Conservation (phyloP, 2,888 invertebrate species). For the Stramonita haemastoma region DNA sequence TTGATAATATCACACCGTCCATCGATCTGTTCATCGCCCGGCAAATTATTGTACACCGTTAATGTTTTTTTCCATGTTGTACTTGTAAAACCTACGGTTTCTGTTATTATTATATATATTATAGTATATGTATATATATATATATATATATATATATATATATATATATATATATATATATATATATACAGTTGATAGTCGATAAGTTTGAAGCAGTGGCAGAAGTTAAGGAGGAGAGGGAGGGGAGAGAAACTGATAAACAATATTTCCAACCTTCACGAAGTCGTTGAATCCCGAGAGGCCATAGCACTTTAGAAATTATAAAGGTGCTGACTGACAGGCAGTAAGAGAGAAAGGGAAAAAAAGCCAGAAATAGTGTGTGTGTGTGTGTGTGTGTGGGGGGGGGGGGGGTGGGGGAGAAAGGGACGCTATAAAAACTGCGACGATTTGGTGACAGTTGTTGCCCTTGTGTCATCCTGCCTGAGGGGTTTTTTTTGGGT, state of each 20-base stretch:
- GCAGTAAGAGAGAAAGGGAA: not conserved
- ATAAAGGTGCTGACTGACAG: not conserved
- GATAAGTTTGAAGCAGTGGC: not conserved
- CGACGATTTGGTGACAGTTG: not conserved
- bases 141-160: slow-evolving; percentile 31
- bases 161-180: not conserved
- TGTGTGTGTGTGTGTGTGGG: not conserved
- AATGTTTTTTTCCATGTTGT: no score
- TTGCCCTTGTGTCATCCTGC: not conserved
- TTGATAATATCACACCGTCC: no score
- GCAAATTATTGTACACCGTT: no score
- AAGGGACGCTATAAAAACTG: not conserved
- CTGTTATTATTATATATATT: no score
- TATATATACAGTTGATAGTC: no score
- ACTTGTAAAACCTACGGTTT: no score
- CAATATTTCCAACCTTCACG: not conserved
- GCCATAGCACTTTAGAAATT: no score
- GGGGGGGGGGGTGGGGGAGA: not conserved
- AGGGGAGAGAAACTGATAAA: not conserved
- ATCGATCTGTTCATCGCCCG: no score
- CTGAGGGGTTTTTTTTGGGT: not conserved
- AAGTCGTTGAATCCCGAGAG: no score
- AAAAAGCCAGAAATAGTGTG: not conserved
- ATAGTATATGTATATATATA: no score
- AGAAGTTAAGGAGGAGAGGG: not conserved